These are phyloP conservation scores for Orbicella faveolata DNA, from an alignment of 64 coral and sea anemone species.

Conservation along the genomic window DNA sequence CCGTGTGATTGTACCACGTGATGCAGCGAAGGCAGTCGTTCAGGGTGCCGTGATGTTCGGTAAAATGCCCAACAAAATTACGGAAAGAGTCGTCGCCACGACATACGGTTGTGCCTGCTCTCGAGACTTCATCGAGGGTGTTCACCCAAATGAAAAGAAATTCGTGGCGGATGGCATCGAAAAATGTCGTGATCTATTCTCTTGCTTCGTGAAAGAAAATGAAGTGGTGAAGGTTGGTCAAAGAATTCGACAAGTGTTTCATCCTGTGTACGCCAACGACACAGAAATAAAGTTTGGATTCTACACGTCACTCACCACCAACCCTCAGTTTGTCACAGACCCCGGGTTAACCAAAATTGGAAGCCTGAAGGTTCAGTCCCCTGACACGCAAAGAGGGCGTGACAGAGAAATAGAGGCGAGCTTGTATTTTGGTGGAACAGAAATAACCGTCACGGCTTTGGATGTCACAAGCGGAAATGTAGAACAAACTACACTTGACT, in stretches of 20 bases:
- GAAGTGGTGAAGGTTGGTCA: conserved; percentile 1
- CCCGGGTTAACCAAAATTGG: background rate
- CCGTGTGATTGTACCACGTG: conserved; percentile 11
- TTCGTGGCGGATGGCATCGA: background rate
- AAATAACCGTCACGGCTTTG: background rate
- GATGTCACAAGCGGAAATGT: conserved; percentile 10
- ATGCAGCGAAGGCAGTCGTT: background rate
- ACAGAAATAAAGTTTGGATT: background rate
- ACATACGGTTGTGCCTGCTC: conserved; percentile 14
- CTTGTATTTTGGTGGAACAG: conserved; percentile 10
- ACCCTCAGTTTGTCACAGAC: background rate
- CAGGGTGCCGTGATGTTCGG: conserved; percentile 22
- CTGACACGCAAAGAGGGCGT: background rate
- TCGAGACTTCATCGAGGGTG: background rate
- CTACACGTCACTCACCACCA: background rate
- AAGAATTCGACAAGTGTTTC: background rate
- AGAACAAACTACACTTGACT: conserved; percentile 1
- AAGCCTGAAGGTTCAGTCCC: background rate
- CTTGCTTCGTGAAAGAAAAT: conserved; percentile 13
- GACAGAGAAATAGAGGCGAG: conserved; percentile 22
- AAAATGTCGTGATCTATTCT: background rate
- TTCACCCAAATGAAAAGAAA: conserved; percentile 3
- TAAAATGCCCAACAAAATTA: background rate
- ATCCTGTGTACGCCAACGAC: background rate
- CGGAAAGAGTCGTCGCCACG: background rate